Evolutionary conservation across 2,888 invertebrate species (phyloP).

Genomic region (Drosophila melanosoma): DNA sequence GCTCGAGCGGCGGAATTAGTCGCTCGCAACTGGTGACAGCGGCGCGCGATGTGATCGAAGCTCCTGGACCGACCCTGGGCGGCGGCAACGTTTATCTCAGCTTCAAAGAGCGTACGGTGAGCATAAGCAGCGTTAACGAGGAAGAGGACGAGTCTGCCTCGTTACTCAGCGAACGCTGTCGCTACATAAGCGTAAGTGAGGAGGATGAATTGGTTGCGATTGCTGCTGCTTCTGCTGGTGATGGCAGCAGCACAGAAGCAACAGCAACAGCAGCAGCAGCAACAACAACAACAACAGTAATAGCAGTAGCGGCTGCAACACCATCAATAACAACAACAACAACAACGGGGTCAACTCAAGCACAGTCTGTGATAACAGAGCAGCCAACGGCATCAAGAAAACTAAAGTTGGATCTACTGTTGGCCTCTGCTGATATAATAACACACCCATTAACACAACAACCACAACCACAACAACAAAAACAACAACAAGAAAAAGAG

Average conservation of each 20-base stretch:
- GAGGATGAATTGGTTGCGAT: constrained; percentile 81
- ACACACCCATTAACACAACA: constrained; percentile 63
- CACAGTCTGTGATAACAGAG: constrained; percentile 85
- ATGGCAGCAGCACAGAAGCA: constrained; percentile 23
- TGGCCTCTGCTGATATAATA: constrained; percentile 80
- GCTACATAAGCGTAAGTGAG: constrained; percentile 83
- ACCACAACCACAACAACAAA: constrained; percentile 51
- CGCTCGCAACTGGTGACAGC: constrained; percentile 39
- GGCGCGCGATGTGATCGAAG: constrained; percentile 48
- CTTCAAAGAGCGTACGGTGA: constrained; percentile 82
- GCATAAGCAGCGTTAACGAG: constrained; percentile 81
- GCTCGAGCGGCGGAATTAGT: constrained; percentile 32
- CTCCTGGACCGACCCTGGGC: constrained; percentile 18
- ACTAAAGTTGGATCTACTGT: constrained; percentile 79
- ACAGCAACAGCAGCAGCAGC: constrained; percentile 15
- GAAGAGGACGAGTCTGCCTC: constrained; percentile 83
- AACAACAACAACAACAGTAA: constrained; percentile 23
- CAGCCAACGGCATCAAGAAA: constrained; percentile 84
- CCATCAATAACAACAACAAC: constrained; percentile 24
- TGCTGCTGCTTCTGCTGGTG: constrained; percentile 18
- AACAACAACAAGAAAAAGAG: constrained; percentile 38
- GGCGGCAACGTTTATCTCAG: constrained; percentile 54
- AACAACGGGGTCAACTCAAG: constrained; percentile 69
- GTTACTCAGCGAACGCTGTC: constrained; percentile 79
- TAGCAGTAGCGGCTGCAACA: constrained; percentile 12